A percentile compares a stretch with the other conserved stretches of the same genome.
Conservation (phyloP, 2,797 vertebrate genomes). For the Alectoris magna region DNA sequence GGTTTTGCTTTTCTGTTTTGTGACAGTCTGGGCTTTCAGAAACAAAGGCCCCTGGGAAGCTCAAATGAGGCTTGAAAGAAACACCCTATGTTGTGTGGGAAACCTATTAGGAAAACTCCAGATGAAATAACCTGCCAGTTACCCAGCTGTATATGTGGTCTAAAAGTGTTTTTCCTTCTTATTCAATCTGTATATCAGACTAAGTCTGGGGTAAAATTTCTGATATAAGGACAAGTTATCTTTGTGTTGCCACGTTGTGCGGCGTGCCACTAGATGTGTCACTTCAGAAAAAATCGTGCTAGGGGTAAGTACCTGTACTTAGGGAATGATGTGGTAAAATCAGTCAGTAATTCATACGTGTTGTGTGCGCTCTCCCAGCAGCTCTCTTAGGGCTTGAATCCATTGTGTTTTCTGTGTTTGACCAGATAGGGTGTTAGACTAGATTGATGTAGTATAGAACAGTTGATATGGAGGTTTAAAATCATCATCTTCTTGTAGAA, state of each 20-base stretch:
- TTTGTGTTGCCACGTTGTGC: neutral
- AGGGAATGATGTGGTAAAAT: neutral
- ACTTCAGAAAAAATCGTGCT: neutral
- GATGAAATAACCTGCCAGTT: neutral
- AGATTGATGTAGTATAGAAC: neutral
- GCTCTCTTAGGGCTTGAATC: neutral
- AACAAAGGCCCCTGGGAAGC: neutral
- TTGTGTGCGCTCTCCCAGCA: neutral
- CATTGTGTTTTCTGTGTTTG: neutral
- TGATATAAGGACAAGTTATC: neutral
- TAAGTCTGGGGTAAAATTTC: neutral
- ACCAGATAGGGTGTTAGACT: neutral
- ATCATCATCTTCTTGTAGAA: neutral
- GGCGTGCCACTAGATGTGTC: neutral
- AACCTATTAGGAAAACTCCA: neutral
- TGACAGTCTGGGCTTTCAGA: neutral
- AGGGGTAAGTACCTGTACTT: neutral
- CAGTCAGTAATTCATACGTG: neutral
- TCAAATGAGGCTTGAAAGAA: neutral
- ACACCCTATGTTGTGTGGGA: neutral
- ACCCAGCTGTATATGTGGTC: neutral
- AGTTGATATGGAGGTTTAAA: neutral
- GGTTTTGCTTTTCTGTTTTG: neutral
- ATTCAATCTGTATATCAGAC: neutral
- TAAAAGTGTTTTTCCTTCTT: neutral